Base-by-base conservation (phyloP, 2,113 vertebrate species). In the Cynoglossus semilaevis region DNA sequence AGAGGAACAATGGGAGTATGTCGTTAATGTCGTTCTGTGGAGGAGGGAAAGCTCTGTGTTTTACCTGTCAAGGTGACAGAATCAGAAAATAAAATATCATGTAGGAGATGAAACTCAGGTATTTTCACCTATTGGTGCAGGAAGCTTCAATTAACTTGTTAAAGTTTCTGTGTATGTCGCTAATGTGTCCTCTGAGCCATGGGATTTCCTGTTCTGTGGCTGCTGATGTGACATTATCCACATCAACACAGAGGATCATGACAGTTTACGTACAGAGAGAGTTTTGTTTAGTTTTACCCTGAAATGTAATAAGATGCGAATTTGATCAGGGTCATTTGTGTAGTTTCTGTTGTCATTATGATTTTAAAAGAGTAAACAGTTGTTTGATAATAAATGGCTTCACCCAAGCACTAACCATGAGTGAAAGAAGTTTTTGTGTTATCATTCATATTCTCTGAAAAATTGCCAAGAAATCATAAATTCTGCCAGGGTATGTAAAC, bases 161-260 rank as follows among this genome's bases (percentile, higher is more conserved):
- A 64, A 52, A 42, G 51, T 66, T 45, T 51, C 37, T 45, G 5
- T 56, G n/a, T 63, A 15, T 51, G 68, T 52, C 16, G 42, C n/a
- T 38, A 34, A 65, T 59, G 57, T 49, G 16, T 38, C 54, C 50
- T 51, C 34, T 49, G 62, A 71, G 59, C 61, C 52, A n/a, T 22
- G 35, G 37, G 46, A 66, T 56, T 69, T 85, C 81, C 74, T 74
- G 61, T 12, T 47, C 19, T 64, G 34, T 46, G 41, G 47, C n/a
- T 42, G 59, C 15, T 68, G 58, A 70, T 66, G 41, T 67, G 69
- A 86, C 58, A 69, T 54, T 60, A 61, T 70, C 62, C 70, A 80
- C 76, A 66, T 18, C 35, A 46, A 17, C 22, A 29, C 37, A 12
- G 4, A 41, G 38, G 38, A 4, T 41, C 38, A 2, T 29, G 22